Evolutionary conservation across 2,113 vertebrate genomes (phyloP).

Genomic region (Hyperoodon ampullatus): DNA sequence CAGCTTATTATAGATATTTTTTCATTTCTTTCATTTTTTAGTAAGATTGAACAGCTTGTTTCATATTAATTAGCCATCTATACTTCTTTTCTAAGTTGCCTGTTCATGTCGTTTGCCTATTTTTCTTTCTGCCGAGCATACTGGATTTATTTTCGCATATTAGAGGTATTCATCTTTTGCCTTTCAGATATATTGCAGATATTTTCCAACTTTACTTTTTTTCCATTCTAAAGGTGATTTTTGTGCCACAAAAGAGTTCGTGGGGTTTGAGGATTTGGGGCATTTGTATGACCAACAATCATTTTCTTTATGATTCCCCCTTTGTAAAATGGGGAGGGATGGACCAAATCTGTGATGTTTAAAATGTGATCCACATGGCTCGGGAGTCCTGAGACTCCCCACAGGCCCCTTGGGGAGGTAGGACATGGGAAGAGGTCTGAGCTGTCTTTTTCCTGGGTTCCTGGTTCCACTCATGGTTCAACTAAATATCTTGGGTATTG

Average conservation of each 20-base stretch:
- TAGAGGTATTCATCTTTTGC: background rate
- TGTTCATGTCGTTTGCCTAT: background rate
- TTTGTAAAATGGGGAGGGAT: background rate
- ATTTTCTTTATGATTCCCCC: background rate
- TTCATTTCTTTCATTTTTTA: background rate
- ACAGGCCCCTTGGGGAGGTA: background rate
- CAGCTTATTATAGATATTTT: background rate
- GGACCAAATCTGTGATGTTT: background rate
- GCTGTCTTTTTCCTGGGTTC: background rate
- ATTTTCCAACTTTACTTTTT: background rate
- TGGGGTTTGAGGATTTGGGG: background rate
- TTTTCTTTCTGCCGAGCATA: background rate
- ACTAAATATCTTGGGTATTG: too few relatives aligned
- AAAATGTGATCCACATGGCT: background rate
- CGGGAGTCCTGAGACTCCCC: background rate
- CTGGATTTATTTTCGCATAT: background rate
- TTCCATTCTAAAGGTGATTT: background rate
- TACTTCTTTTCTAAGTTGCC: background rate
- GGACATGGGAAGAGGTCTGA: background rate
- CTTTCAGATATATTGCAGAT: background rate
- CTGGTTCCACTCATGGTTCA: background rate
- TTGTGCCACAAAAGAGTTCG: background rate
- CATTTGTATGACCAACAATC: background rate
- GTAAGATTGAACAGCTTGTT: background rate
- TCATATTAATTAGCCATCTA: background rate